Base-by-base conservation (phyloP, 2,797 vertebrate species). In the Oreochromis grahami region DNA sequence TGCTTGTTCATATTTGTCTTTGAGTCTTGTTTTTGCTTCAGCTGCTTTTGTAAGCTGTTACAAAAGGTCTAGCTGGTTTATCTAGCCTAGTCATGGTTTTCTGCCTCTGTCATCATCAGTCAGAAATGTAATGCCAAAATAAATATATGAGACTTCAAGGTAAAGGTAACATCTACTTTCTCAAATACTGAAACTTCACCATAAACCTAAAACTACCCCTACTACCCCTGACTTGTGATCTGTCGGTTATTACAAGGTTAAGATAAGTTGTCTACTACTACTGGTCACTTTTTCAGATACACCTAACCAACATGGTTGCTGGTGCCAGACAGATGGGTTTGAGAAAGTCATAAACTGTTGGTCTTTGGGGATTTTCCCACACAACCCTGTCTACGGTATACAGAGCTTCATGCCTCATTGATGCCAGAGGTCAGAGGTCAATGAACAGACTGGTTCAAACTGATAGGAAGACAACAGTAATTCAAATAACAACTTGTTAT, bases 351-450 rank as follows among this genome's bases (percentile, higher is more conserved):
- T 43, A 26, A 70, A 43, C 21, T 70, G 65, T 24, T 70, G 38
- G 24, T 70, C 8, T 68, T 43, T 24, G 38, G 38, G 65, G 21
- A 26, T 43, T 43, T 68, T 43, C 1, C 63, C 21, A 70, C 63
- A 41, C 63, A 70, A 26, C 38, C 21, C 43, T 70, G 21, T 26
- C 63, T 43, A 24, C 21, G 38, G 38, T 15, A 15, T 26, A 70
- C 13, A 45, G 21, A 38, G 34, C 32, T 36, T 63, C 34, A 86
- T 24, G 65, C 51, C 81, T 90, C 77, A 8, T 85, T 92, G 88
- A 89, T 92, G 88, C 84, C 86, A 88, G 81, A 88, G 80, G 86
- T 92, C 78, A 89, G 86, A 90, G 79, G 81, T 86, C 55, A 92
- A 89, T 83, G 87, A 78, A 41, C 81, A 79, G 78, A 87, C 82